Evolutionary conservation across 1,140 invertebrate species (phyloP).

Genomic region (Drosophila fuyamai): DNA sequence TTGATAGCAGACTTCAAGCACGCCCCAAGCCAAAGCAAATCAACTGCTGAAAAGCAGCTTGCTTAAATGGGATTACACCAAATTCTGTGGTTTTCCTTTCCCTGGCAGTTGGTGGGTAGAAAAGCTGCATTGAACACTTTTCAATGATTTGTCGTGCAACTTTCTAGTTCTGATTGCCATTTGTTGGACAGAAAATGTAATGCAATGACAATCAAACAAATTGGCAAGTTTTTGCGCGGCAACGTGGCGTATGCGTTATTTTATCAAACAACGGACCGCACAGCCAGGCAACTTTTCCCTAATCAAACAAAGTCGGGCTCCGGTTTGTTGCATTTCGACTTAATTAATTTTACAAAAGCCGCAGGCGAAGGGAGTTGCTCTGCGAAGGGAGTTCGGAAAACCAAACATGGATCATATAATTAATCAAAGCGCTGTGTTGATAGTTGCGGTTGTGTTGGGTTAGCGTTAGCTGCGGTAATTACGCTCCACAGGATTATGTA

Average conservation of each 20-base stretch:
- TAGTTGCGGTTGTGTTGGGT: constrained; percentile 2
- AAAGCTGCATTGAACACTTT: constrained; percentile 50
- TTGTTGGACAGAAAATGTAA: constrained; percentile 39
- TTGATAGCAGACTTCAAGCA: constrained; percentile 65
- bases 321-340: constrained; percentile 26
- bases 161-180: constrained; percentile 46
- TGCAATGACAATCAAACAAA: constrained; percentile 17
- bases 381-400: not conserved
- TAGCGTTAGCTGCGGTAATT: constrained; percentile 24
- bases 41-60: constrained; percentile 61
- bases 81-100: constrained; percentile 52
- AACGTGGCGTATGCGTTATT: constrained; percentile 24
- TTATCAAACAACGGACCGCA: constrained; percentile 4
- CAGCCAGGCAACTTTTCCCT: not conserved
- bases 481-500: constrained; percentile 23
- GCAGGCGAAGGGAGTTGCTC: not conserved
- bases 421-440: constrained; percentile 48
- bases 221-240: constrained; percentile 23
- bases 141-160: constrained; percentile 53
- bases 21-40: constrained; percentile 35
- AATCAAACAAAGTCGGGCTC: constrained; percentile 1
- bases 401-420: constrained; percentile 37
- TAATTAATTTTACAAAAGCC: constrained; percentile 52
- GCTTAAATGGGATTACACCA: constrained; percentile 72
- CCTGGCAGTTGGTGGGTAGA: not conserved